Base-by-base conservation (phyloP, 1,140 invertebrate species). In the Trinorchestia longiramus region DNA sequence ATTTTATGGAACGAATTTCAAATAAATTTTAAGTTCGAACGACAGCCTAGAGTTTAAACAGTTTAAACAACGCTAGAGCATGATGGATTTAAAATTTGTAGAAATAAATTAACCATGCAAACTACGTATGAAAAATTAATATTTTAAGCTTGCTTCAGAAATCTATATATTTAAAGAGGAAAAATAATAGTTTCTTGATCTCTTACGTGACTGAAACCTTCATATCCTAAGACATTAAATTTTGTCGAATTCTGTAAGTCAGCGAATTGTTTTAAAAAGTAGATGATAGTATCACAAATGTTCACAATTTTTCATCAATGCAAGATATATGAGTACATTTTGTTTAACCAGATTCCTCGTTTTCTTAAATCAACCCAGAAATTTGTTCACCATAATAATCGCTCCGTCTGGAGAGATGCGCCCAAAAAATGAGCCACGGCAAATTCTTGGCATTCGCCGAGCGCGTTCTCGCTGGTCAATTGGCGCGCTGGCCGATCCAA, bases 401-500 rank as follows among this genome's bases (percentile, higher is more conserved):
- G 47, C 62, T 28, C 62, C 15, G 62, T 19, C 62, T 77, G 11
- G 62, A 77, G 28, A 23, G 62, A 77, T 77, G 62, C 47, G 62
- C 8, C 62, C 62, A 94, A 94, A 44, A 45, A 94, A 45, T 47
- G 17, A 94, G 43, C 43, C 17, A 44, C 36, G 43, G 43, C 92
- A 40, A 43, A 94, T 94, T 43, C 92, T 47, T 47, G 19, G 43
- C 92, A 94, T 94, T 45, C 43, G 92, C 43, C 11, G 41, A 43
- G 19, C 92, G 41, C 92, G 92, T 94, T 92, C 92, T 94, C 92
- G n/a, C 92, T 47, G 43, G 44, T 40, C 92, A 94, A 47, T 40
- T 94, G 92, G 44, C 92, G 92, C 92, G 43, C 92, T n/a, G 43
- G 44, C 43, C 92, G 43, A 45, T 94, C 44, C 92, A 94, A 94